phyloP scores from a whole-genome alignment of 2,888 invertebrate genomes.

The Dioctria linearis region DNA sequence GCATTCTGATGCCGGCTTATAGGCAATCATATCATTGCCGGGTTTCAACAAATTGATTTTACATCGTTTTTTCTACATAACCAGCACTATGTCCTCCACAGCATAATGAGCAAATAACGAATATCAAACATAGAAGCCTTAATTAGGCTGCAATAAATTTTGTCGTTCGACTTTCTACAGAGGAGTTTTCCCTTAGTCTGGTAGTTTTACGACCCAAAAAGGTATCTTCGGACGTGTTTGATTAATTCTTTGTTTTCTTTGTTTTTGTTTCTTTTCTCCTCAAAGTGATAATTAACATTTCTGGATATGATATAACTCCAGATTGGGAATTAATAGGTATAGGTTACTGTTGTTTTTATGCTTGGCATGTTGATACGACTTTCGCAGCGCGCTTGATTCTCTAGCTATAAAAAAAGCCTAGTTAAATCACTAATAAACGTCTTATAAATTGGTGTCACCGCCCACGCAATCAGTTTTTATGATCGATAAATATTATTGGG shows the following conservation, averaged over 20 bases:
- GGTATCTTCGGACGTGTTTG: background rate
- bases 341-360: slow-evolving; percentile 2
- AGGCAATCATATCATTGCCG: slow-evolving; percentile 20
- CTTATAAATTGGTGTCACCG: slow-evolving; percentile 43
- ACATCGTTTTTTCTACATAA: background rate
- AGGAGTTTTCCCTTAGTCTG: background rate
- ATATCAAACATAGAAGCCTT: background rate
- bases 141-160: slow-evolving; percentile 38
- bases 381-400: slow-evolving; percentile 5
- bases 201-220: background rate
- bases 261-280: background rate
- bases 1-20: slow-evolving; percentile 25
- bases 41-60: slow-evolving; percentile 36
- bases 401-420: slow-evolving; percentile 20
- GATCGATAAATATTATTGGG: slow-evolving; percentile 39
- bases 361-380: slow-evolving; percentile 2
- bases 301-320: slow-evolving; percentile 14
- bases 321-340: background rate
- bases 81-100: background rate
- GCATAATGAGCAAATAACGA: background rate
- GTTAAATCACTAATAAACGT: slow-evolving; percentile 39
- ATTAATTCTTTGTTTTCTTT: background rate
- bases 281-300: slow-evolving; percentile 27
- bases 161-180: slow-evolving; percentile 11
- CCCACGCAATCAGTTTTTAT: slow-evolving; percentile 36